Conservation (phyloP, 2,888 invertebrate species). For the Brenthis daphne region DNA sequence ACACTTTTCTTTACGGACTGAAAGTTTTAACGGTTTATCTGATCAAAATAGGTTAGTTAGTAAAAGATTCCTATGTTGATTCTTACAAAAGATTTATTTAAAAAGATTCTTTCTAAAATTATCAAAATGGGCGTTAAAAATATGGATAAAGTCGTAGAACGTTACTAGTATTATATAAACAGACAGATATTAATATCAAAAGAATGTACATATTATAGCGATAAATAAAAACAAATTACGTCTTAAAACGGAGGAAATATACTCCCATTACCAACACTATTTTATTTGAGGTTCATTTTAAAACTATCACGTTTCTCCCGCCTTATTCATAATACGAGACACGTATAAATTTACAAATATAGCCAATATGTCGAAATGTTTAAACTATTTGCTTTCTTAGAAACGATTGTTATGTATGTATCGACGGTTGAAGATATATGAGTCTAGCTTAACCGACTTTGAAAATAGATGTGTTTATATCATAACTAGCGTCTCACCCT, state of each 20-base stretch:
- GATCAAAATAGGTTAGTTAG: no score
- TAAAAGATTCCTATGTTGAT: no score
- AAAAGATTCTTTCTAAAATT: no score
- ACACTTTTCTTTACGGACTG: no score
- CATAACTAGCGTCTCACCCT: no score
- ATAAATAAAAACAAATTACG: conserved; percentile 2
- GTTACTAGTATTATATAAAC: no score
- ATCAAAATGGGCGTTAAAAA: no score
- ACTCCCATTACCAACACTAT: not conserved
- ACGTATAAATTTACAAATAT: conserved; percentile 32
- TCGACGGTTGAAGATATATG: conserved; percentile 42
- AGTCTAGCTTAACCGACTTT: not conserved
- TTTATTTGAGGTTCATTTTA: conserved; percentile 23
- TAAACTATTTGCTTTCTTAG: conserved; percentile 60
- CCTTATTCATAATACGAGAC: conserved; percentile 23
- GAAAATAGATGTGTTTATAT: no score
- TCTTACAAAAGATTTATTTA: no score
- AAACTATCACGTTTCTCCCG: conserved; percentile 33
- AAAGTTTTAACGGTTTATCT: no score
- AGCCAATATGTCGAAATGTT: conserved; percentile 49
- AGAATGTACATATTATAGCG: not conserved
- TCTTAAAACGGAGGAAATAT: conserved; percentile 1
- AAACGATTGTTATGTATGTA: conserved; percentile 57
- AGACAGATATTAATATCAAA: not conserved
- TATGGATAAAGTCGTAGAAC: no score